These are phyloP conservation scores for Ariopsis seemanni DNA, from an alignment of 2,113 vertebrate genomes.

Conservation along the genomic window DNA sequence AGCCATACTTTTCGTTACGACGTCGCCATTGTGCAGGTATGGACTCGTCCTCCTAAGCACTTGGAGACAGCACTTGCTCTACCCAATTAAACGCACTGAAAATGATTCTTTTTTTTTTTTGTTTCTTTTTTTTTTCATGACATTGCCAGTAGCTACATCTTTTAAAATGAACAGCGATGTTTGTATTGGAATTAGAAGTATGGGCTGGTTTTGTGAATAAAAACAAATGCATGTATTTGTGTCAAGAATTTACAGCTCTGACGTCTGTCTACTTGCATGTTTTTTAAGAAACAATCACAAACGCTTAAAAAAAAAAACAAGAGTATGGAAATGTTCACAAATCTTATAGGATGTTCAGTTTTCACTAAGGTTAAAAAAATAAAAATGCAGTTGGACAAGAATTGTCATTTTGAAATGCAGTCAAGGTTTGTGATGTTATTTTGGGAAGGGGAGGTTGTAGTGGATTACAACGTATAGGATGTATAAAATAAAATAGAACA, in stretches of 20 bases:
- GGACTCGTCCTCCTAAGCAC: slow-evolving; percentile 64
- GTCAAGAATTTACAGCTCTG: slow-evolving; percentile 84
- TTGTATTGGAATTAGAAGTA: slow-evolving; percentile 98
- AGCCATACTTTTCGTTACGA: slow-evolving; percentile 65
- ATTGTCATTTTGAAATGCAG: slow-evolving; percentile 57
- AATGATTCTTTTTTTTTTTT: slow-evolving; percentile 61
- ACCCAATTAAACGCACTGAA: slow-evolving; percentile 76
- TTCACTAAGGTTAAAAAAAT: slow-evolving; percentile 57
- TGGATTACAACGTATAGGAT: slow-evolving; percentile 1
- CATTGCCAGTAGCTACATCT: slow-evolving; percentile 82
- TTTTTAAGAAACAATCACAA: slow-evolving; percentile 57
- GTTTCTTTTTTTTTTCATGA: slow-evolving; percentile 61
- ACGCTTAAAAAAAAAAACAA: slow-evolving; percentile 53
- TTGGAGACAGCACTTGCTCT: slow-evolving; percentile 74
- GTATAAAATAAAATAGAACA: neutral
- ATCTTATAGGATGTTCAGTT: slow-evolving; percentile 55
- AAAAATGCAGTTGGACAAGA: slow-evolving; percentile 36
- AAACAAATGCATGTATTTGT: slow-evolving; percentile 99
- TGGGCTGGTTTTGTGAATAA: slow-evolving; percentile 99
- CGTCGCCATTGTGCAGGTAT: slow-evolving; percentile 68
- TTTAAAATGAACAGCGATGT: slow-evolving; percentile 90
- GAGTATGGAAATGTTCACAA: slow-evolving; percentile 55
- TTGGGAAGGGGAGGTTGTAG: slow-evolving; percentile 43
- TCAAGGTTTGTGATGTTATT: slow-evolving; percentile 55
- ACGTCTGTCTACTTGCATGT: slow-evolving; percentile 80